Evolutionary conservation across 2,113 vertebrate species (phyloP).

Genomic region (Nothoprocta perdicaria): DNA sequence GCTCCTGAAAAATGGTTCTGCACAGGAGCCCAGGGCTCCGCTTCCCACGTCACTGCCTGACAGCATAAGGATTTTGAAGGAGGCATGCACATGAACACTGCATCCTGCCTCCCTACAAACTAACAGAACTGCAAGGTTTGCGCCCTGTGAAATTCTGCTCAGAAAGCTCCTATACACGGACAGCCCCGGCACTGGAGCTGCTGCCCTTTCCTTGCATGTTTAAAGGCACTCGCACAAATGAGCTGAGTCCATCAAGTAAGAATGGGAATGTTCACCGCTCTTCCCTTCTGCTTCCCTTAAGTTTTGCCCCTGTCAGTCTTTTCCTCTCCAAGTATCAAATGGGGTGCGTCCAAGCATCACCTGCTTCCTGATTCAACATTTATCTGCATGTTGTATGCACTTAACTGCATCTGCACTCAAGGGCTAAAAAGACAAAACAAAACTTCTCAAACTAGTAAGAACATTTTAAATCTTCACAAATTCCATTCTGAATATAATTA

Average conservation of each 20-base stretch:
- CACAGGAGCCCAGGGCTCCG: neutral
- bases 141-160: neutral
- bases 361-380: neutral
- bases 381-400: neutral
- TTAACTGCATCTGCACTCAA: neutral
- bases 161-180: neutral
- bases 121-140: neutral
- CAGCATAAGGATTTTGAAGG: neutral
- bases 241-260: neutral
- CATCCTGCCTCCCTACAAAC: neutral
- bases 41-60: neutral
- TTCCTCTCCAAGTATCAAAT: neutral
- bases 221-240: neutral
- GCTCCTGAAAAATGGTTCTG: neutral
- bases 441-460: neutral
- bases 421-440: neutral
- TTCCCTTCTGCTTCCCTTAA: neutral
- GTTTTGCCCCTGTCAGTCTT: neutral
- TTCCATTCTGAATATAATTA: neutral
- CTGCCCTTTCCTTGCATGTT: neutral
- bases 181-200: neutral
- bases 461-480: neutral
- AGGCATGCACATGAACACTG: neutral
- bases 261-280: conserved; percentile 4
- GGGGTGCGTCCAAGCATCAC: neutral